phyloP scores from a whole-genome alignment of 2,113 vertebrate species.

The Emydura subglobosa region DNA sequence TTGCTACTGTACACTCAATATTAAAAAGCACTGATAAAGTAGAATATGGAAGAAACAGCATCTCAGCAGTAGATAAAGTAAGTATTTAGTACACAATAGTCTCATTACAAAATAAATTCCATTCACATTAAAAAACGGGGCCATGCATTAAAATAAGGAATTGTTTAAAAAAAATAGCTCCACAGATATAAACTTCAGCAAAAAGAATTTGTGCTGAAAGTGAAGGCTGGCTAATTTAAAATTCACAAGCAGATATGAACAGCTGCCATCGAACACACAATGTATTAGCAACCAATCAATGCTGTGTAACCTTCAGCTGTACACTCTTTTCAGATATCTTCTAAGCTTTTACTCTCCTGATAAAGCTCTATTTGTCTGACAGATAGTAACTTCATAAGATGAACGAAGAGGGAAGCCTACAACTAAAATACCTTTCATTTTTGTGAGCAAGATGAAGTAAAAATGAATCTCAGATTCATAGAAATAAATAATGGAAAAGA shows the following conservation, averaged over 20 bases:
- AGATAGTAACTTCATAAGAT: neutral
- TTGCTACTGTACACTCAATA: neutral
- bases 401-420: neutral
- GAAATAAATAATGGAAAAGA: neutral
- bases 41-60: neutral
- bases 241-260: neutral
- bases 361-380: neutral
- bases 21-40: conserved; percentile 2
- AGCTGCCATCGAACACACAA: neutral
- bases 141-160: neutral
- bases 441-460: neutral
- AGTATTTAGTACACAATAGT: neutral
- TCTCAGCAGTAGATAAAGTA: neutral
- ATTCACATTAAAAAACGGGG: neutral
- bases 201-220: neutral
- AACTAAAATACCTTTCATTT: neutral
- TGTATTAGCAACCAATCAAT: conserved; percentile 12
- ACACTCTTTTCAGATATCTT: neutral
- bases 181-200: neutral
- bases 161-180: neutral
- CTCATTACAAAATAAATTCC: neutral
- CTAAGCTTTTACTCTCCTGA: neutral
- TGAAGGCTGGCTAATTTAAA: conserved; percentile 20
- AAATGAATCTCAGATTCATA: neutral
- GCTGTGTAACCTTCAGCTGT: neutral